Percentiles rank a stretch among this genome's conserved stretches.
These are phyloP conservation scores for Euphonia xanthogaster DNA, from an alignment of 2,797 vertebrate genomes.

Conservation along the genomic window DNA sequence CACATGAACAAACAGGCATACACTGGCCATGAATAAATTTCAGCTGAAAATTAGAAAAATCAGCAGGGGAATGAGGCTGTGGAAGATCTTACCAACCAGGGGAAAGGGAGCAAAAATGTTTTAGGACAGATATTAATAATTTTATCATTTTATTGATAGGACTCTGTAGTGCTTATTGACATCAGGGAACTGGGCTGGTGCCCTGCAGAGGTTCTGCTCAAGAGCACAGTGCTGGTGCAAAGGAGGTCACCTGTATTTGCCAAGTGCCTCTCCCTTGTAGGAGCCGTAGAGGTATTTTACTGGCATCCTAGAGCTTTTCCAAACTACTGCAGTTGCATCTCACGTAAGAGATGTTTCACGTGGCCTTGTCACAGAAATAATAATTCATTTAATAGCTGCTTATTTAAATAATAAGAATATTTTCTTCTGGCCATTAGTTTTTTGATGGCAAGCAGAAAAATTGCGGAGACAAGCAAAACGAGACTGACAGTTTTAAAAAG, in stretches of 20 bases:
- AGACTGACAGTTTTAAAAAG: neutral
- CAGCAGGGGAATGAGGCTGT: neutral
- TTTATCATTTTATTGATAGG: neutral
- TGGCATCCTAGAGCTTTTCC: neutral
- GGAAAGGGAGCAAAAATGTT: neutral
- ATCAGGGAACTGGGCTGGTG: neutral
- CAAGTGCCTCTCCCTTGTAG: neutral
- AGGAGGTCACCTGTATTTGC: neutral
- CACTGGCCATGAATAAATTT: neutral
- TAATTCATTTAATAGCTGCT: neutral
- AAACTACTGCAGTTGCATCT: neutral
- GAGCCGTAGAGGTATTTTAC: neutral
- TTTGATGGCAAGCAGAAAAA: neutral
- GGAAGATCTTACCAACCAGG: neutral
- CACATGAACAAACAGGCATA: neutral
- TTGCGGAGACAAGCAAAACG: neutral
- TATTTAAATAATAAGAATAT: neutral
- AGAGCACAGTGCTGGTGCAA: neutral
- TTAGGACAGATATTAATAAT: neutral
- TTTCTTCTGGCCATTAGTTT: neutral
- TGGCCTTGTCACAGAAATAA: neutral
- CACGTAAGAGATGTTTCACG: accelerated
- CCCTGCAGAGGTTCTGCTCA: neutral
- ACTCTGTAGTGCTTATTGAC: neutral
- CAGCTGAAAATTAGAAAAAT: constrained; percentile 9